phyloP scores from a whole-genome alignment of 2,888 invertebrate species.

The Sialis lutaria region DNA sequence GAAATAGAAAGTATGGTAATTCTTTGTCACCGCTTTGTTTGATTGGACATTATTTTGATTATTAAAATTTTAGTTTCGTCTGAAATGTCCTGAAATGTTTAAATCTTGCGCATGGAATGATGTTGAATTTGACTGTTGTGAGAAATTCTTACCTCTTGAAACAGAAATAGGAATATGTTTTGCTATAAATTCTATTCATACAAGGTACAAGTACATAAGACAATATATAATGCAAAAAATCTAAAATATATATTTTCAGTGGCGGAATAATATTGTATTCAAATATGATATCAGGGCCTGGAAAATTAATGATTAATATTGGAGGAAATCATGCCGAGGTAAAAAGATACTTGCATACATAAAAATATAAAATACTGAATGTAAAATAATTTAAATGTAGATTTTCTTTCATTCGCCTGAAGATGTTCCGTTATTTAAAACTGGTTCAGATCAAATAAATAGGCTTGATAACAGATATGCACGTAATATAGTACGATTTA shows the following conservation, averaged over 20 bases:
- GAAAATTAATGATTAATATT: constrained; percentile 28
- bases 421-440: constrained; percentile 36
- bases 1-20: too few relatives aligned
- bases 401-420: constrained; percentile 38
- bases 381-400: constrained; percentile 21
- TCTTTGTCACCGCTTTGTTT: too few relatives aligned
- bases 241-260: background rate
- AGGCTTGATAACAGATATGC: constrained; percentile 10
- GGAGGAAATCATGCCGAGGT: constrained; percentile 27
- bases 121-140: constrained; percentile 46
- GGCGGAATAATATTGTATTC: constrained; percentile 17
- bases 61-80: constrained; percentile 1
- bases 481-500: too few relatives aligned
- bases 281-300: constrained; percentile 30
- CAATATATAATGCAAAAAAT: background rate
- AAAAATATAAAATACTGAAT: background rate
- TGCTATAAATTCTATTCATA: constrained; percentile 44
- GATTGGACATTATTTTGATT: too few relatives aligned
- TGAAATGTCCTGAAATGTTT: constrained; percentile 36
- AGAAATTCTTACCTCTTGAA: constrained; percentile 42
- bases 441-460: constrained; percentile 26
- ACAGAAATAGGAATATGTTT: constrained; percentile 57
- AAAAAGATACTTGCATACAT: constrained; percentile 9
- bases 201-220: constrained; percentile 19
- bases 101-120: constrained; percentile 44